A percentile compares a stretch with the other conserved stretches of the same genome.
Evolutionary conservation across 2,113 vertebrate species (phyloP).

Genomic region (Malaclemys terrapin): DNA sequence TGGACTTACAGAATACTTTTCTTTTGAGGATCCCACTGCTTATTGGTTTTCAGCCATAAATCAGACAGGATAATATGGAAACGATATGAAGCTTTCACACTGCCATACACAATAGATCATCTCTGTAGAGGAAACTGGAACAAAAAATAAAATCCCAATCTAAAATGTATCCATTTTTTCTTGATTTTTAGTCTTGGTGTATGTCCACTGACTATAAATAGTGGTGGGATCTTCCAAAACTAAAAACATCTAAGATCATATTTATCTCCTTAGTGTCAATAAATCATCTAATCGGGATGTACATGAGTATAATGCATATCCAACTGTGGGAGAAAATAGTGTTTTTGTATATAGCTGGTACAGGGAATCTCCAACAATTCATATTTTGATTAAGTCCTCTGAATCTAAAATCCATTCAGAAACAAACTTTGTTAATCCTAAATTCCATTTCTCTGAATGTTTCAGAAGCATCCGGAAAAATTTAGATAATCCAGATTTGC

Average conservation of each 20-base stretch:
- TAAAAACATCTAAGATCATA: neutral
- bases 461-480: neutral
- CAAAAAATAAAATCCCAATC: neutral
- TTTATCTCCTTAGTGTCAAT: neutral
- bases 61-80: neutral
- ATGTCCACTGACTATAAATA: neutral
- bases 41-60: neutral
- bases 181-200: neutral
- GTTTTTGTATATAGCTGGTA: neutral
- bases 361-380: neutral
- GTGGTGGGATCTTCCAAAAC: neutral
- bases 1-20: neutral
- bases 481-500: neutral
- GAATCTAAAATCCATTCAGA: neutral
- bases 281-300: neutral
- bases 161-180: neutral
- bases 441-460: neutral
- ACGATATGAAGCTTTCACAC: neutral
- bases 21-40: neutral
- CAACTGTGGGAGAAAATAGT: neutral
- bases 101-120: accelerated
- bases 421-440: neutral
- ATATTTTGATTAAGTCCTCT: neutral
- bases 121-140: neutral
- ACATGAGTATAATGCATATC: neutral